These are phyloP conservation scores for Phymastichus coffea DNA, from an alignment of 1,140 invertebrate species.

Conservation along the genomic window DNA sequence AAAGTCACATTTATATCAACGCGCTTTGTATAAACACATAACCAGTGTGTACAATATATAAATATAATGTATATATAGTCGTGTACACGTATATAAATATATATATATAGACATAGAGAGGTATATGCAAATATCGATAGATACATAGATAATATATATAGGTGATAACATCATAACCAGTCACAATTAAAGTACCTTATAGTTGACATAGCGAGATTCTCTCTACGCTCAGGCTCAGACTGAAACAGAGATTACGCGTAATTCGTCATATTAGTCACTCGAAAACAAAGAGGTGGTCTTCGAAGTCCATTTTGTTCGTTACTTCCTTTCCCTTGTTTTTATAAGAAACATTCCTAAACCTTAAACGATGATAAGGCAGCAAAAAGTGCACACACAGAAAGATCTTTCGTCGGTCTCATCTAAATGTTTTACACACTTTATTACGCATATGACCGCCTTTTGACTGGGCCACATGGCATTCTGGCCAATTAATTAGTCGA, in stretches of 20 bases:
- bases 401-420: no score
- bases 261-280: conserved; percentile 51
- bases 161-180: conserved; percentile 56
- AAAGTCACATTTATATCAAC: no score
- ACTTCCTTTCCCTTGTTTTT: conserved; percentile 20
- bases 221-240: conserved; percentile 57
- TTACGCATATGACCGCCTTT: no score
- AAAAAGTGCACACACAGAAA: no score
- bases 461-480: no score
- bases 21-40: conserved; percentile 39
- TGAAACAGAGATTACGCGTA: conserved; percentile 58
- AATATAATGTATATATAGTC: conserved; percentile 11
- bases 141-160: conserved; percentile 41
- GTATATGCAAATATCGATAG: conserved; percentile 43
- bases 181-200: conserved; percentile 57
- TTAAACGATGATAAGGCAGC: no score
- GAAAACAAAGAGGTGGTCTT: no score
- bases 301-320: conserved; percentile 12
- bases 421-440: no score
- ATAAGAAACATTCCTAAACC: no score
- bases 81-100: conserved; percentile 37
- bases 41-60: conserved; percentile 24
- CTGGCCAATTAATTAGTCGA: no score
- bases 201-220: conserved; percentile 57
- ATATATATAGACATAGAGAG: conserved; percentile 2